phyloP scores from a whole-genome alignment of 2,797 vertebrate species.

The Agapornis canus region DNA sequence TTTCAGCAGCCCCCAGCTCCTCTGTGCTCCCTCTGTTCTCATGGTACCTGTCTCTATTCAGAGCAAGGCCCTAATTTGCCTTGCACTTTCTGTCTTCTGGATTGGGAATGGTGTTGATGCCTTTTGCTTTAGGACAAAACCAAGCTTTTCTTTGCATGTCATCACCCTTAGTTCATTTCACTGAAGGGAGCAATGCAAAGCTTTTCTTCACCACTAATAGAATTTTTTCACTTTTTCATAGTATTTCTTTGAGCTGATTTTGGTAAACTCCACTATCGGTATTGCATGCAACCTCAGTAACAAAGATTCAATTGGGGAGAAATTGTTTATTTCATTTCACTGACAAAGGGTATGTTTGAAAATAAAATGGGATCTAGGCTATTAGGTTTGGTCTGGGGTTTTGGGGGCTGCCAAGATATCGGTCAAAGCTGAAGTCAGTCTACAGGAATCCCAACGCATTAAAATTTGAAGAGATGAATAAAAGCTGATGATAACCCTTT shows the following conservation, averaged over 20 bases:
- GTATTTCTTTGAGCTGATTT: not conserved
- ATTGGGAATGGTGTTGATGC: not conserved
- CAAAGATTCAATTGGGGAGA: not conserved
- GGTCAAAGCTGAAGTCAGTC: constrained; percentile 10
- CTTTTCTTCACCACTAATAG: not conserved
- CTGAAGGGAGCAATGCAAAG: not conserved
- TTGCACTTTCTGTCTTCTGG: not conserved
- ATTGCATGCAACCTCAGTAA: not conserved
- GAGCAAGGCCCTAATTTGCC: not conserved
- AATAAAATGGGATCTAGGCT: not conserved
- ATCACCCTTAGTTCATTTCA: not conserved
- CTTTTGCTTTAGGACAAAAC: not conserved
- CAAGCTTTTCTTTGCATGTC: not conserved
- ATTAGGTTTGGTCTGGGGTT: not conserved
- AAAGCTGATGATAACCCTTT: not conserved
- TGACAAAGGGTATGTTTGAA: not conserved
- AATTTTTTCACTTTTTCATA: not conserved
- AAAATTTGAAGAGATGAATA: not conserved
- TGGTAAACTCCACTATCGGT: not conserved
- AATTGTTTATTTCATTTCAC: not conserved
- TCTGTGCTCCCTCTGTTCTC: not conserved
- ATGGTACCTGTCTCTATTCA: fast-evolving
- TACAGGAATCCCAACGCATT: not conserved
- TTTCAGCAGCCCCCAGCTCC: not conserved
- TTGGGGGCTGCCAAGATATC: not conserved